Conservation (phyloP, 1,140 invertebrate species). For the Brachionus asplanchnoidis region DNA sequence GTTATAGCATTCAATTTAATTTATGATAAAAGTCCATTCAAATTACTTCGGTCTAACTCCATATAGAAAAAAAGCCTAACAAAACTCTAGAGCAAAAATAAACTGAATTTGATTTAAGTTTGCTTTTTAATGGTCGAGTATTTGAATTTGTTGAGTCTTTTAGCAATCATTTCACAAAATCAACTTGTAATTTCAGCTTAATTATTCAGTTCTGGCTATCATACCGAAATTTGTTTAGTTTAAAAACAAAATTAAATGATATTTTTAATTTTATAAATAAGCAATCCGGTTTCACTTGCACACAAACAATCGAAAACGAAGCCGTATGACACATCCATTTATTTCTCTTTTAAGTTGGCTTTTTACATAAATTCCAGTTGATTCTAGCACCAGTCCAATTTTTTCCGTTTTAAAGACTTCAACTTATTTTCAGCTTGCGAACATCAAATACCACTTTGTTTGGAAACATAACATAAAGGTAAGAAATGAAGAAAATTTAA, state of each 20-base stretch:
- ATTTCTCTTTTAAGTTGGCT: background rate
- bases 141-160: background rate
- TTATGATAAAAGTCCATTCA: slow-evolving; percentile 34
- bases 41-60: background rate
- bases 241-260: background rate
- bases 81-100: background rate
- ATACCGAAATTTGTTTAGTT: background rate
- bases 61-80: slow-evolving; percentile 8
- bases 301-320: background rate
- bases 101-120: background rate
- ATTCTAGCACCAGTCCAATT: background rate
- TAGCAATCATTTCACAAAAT: background rate
- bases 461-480: background rate
- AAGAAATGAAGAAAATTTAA: background rate
- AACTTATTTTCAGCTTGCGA: background rate
- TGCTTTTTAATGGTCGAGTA: background rate
- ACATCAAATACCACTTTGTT: background rate
- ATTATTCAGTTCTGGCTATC: background rate
- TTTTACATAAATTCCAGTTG: background rate
- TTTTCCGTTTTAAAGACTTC: background rate
- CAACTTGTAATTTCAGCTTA: background rate
- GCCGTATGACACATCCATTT: background rate
- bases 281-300: background rate
- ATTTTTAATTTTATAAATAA: background rate
- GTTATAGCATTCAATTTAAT: slow-evolving; percentile 36